Base-by-base conservation (phyloP, 2,113 vertebrate species). In the Xiphias gladius region DNA sequence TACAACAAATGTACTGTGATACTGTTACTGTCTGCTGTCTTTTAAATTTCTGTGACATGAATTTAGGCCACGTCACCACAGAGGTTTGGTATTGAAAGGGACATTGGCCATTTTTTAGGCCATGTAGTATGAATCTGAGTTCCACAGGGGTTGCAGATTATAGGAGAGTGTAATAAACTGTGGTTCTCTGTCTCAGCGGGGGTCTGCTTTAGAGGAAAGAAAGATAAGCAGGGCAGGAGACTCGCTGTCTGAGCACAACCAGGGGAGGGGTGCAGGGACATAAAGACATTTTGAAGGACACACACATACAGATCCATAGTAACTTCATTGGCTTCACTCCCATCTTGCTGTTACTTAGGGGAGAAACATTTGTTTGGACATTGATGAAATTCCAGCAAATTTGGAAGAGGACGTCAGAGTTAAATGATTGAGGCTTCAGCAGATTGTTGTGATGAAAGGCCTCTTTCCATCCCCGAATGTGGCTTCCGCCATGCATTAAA, bases 91-190 rank as follows among this genome's bases (percentile, higher is more conserved):
- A 55, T 59, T 2, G 5, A 69, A 59, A 69, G 35, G 52, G 57
- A 78, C 35, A 9, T 64, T 59, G 2, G 5, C 77, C 64, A 82
- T 71, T 67, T 89, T 85, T 79, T 67, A 71, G 73, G 65, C 70
- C 74, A 63, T 76, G 79, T 57, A 63, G 79, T 76, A 58, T 37
- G 78, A 87, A 79, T 82, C 55, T 1, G 63, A 76, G 74, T 76
- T 92, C 89, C 86, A 86, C 22, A 0, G 90, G 87, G 89, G 83
- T 76, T 83, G 78, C 83, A 79, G 85, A 90, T 93, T 88, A 92
- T 91, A 88, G 85, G 67, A 86, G 83, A 86, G 87, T 89, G 91
- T 89, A 91, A 93, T 94, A 91, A 94, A 93, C 91, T 90, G 80
- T 86, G 85, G 37, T 83, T 91, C 82, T 80, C 64, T 37, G 82